A percentile compares a stretch with the other conserved stretches of the same genome.
Conservation (phyloP, 2,888 invertebrate species). For the Andrena marginata region DNA sequence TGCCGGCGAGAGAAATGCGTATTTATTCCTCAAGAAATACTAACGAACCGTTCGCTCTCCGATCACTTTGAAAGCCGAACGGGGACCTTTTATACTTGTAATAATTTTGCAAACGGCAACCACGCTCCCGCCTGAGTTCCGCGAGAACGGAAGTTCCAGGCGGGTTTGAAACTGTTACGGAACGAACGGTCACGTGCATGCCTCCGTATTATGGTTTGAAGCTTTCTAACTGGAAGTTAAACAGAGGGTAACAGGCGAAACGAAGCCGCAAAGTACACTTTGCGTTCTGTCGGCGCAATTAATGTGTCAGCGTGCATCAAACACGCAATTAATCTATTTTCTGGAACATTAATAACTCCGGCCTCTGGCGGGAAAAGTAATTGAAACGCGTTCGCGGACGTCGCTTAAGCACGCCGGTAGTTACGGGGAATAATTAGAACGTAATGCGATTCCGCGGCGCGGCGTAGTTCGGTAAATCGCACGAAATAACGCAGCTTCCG, state of each 20-base stretch:
- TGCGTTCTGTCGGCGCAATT: constrained; percentile 50
- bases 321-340: constrained; percentile 50
- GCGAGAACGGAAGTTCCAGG: background rate
- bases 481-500: constrained; percentile 23
- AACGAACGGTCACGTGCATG: constrained; percentile 49
- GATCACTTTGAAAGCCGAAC: background rate
- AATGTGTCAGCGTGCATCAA: constrained; percentile 43
- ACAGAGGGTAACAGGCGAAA: constrained; percentile 57
- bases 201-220: constrained; percentile 50
- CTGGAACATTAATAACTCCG: constrained; percentile 47
- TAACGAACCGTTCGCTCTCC: background rate
- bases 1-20: no score
- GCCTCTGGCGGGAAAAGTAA: constrained; percentile 34
- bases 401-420: constrained; percentile 1
- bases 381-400: constrained; percentile 26
- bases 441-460: constrained; percentile 33
- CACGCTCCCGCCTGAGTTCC: background rate
- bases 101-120: constrained; percentile 1
- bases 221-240: constrained; percentile 60
- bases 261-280: constrained; percentile 60
- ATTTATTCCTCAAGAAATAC: background rate
- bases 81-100: background rate
- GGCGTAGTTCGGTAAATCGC: constrained; percentile 25
- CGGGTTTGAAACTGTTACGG: constrained; percentile 49
- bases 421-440: constrained; percentile 30